Evolutionary conservation across 2,113 vertebrate species (phyloP).

Genomic region (Lagopus leucura): DNA sequence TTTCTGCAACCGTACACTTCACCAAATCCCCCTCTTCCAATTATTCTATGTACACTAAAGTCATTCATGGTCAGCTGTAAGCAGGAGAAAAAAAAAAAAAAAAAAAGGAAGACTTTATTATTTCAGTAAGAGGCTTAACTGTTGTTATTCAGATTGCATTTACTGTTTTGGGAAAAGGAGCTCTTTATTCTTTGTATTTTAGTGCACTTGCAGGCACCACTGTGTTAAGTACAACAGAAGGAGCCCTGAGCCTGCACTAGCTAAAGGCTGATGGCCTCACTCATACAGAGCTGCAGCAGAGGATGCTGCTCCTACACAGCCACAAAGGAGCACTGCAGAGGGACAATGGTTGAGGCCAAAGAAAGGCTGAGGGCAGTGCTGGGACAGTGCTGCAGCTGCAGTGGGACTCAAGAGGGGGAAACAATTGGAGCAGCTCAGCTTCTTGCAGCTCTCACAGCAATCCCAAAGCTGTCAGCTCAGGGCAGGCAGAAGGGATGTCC

Average conservation of each 20-base stretch:
- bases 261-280: background rate
- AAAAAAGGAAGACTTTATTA: background rate
- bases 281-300: background rate
- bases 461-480: background rate
- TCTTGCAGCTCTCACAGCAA: background rate
- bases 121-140: background rate
- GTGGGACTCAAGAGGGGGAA: background rate
- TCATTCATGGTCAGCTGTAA: conserved; percentile 97
- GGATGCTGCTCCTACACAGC: background rate
- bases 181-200: background rate
- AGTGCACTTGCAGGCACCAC: background rate
- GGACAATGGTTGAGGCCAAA: background rate
- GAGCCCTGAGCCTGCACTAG: background rate
- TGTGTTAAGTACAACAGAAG: background rate
- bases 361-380: background rate
- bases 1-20: conserved; percentile 99
- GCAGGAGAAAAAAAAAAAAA: background rate
- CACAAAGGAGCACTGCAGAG: background rate
- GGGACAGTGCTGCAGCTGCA: fast-evolving
- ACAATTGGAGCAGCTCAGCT: background rate
- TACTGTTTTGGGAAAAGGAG: background rate
- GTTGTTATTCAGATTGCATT: background rate
- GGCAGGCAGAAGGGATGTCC: background rate
- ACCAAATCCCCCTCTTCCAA: conserved; percentile 95
- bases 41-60: conserved; percentile 98